phyloP scores from a whole-genome alignment of 2,113 vertebrate species.

The Albula glossodonta region DNA sequence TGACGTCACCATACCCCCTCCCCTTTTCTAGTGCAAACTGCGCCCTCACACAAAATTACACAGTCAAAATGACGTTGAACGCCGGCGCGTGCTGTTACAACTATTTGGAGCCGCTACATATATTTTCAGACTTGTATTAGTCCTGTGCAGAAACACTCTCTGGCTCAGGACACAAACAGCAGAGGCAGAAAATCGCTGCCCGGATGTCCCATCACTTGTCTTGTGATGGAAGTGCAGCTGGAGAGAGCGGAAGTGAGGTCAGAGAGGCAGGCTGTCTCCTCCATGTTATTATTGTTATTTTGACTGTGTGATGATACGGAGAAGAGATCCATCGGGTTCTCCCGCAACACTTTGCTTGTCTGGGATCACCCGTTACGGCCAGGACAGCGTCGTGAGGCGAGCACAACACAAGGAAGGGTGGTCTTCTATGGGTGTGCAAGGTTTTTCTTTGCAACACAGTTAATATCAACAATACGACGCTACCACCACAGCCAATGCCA shows the following conservation, averaged over 20 bases:
- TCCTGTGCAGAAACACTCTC: not conserved
- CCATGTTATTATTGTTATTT: constrained; percentile 85
- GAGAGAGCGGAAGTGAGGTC: constrained; percentile 78
- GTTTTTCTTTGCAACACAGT: constrained; percentile 45
- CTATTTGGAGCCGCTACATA: not conserved
- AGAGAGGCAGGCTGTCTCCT: constrained; percentile 63
- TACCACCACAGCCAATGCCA: constrained; percentile 42
- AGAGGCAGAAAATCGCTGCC: not conserved
- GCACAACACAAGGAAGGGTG: not conserved
- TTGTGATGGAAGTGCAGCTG: constrained; percentile 59
- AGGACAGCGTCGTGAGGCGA: not conserved
- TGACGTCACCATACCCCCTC: constrained; percentile 63
- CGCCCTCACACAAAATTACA: not conserved
- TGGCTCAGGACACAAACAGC: not conserved
- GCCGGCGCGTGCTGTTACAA: not conserved
- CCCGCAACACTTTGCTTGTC: constrained; percentile 50
- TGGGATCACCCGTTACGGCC: constrained; percentile 44
- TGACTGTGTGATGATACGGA: constrained; percentile 72
- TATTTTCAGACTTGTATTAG: not conserved
- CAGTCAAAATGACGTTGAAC: not conserved
- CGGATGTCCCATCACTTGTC: constrained; percentile 41
- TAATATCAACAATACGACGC: constrained; percentile 58
- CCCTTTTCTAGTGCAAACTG: constrained; percentile 22
- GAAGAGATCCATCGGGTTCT: constrained; percentile 57
- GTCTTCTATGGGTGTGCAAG: constrained; percentile 16